Evolutionary conservation across 2,888 invertebrate genomes (phyloP), one percentile per base, ranked within the genome.

Genomic region (Microchrysa polita): DNA sequence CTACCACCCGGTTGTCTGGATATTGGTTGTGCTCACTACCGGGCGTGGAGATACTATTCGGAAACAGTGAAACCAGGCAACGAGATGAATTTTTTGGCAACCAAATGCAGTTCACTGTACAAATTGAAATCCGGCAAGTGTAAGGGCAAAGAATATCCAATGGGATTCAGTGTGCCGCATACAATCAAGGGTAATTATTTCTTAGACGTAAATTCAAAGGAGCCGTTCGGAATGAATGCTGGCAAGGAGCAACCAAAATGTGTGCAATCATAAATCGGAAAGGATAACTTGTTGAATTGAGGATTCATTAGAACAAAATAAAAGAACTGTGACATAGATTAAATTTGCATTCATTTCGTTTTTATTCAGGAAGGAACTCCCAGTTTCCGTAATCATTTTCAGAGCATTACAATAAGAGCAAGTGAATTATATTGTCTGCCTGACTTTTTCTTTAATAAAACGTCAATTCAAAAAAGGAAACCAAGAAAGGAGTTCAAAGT

Each of bases 121-220:
- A 76, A 77, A 1, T 73, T 84, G 69, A 80, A 80, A 20, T 77
- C 79, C 0, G 75, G 77, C 14, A 79, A 79, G 60, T 85, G 85
- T 71, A 67, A 77, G 0, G 81, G 81, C 2, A 57, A 60, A 5
- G 67, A 79, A 5, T 65, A 78, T 10, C 79, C 81, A 20, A 85
- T 85, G 85, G 84, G 84, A 10, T 82, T 79, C 76, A 80, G 77
- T n/a, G 79, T 77, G 27, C 79, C 83, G 0, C 71, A 22, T 0
- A 71, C 75, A 10, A 48, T 81, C 1, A 83, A 81, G 74, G 85
- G 85, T 27, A 84, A 80, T 75, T 84, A 80, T 72, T 85, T 84
- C 74, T 78, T 84, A 74, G 83, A 82, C 18, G 80, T 84, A 1
- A 80, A 79, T 1, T 42, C 73, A 7, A 59, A 74, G 0, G 27